A percentile compares a stretch with the other conserved stretches of the same genome.
Evolutionary conservation across 2,113 vertebrate genomes (phyloP).

Genomic region (Gila orcuttii): DNA sequence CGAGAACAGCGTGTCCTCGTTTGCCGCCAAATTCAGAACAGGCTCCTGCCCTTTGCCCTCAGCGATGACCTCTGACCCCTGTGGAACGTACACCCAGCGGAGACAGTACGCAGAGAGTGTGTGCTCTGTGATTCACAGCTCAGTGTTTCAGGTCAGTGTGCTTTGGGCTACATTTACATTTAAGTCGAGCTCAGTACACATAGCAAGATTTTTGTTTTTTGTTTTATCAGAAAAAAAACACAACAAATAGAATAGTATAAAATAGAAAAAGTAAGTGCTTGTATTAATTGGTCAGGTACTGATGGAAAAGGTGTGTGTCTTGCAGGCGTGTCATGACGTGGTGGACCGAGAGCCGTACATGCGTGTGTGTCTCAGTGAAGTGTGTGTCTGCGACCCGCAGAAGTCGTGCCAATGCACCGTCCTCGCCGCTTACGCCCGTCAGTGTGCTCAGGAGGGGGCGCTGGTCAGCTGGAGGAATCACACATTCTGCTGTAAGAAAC

Average conservation of each 20-base stretch:
- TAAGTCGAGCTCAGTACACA: too few relatives aligned
- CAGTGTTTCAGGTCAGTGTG: conserved; percentile 80
- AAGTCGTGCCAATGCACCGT: conserved; percentile 77
- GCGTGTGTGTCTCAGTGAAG: conserved; percentile 77
- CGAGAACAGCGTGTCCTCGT: conserved; percentile 77
- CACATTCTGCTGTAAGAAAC: conserved; percentile 75
- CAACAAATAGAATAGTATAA: too few relatives aligned
- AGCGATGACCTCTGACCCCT: conserved; percentile 64
- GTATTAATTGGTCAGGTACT: too few relatives aligned
- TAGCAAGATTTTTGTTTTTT: too few relatives aligned
- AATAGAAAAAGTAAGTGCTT: too few relatives aligned
- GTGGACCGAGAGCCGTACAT: conserved; percentile 81
- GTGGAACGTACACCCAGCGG: conserved; percentile 74
- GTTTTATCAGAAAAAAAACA: too few relatives aligned
- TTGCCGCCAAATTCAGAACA: conserved; percentile 78
- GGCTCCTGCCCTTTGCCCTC: conserved; percentile 66
- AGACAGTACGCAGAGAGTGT: conserved; percentile 72
- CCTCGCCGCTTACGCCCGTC: conserved; percentile 80
- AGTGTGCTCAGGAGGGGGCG: conserved; percentile 81
- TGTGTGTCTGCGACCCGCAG: conserved; percentile 75
- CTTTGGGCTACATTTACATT: not conserved
- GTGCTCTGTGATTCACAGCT: conserved; percentile 78
- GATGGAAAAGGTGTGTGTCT: not conserved
- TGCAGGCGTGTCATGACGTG: conserved; percentile 80
- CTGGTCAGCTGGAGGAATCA: conserved; percentile 80